Evolutionary conservation across 2,888 invertebrate species (phyloP), one percentile per base, ranked within the genome.

Genomic region (Apoderus coryli): DNA sequence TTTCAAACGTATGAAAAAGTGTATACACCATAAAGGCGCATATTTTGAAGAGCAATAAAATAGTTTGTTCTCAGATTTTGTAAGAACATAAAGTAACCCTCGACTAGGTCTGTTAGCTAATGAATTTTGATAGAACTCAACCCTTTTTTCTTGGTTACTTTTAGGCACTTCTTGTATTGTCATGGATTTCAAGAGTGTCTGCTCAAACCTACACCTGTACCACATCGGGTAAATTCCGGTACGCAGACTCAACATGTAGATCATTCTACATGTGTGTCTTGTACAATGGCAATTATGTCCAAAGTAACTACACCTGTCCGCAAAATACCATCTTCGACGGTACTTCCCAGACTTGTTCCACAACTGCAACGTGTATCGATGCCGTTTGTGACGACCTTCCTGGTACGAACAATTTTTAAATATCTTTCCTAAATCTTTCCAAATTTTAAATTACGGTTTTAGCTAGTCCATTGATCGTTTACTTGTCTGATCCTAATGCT

Each of bases 271-370:
- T 39, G 10, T 39, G 39, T 16, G 31, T 22, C 2, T 23, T 22
- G 12, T 37, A 37, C 29, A 34, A 33, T 16, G 35, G 37, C 2
- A 31, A 16, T 10, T 39, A 31, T 14, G 34, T 39, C 3, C 34
- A 32, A 26, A 37, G 36, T 26, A 30, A 39, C 32, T 39, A 39
- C 31, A 37, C 37, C 25, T 38, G 36, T 25, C 38, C 38, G 6
- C 32, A 29, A 14, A 36, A 22, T 22, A 33, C 27, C 24, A 31
- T 30, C 14, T 38, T 38, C 19, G 30, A 38, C 25, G 29, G 31
- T 14, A 32, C 36, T 2, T 30, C 22, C 16, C 38, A 38, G 19
- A 29, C 24, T 10, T 38, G 38, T 12, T 22, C 25, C 4, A 16
- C 22, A 7, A 34, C 22, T 14, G 26, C 30, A 9, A 22, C 14